Evolutionary conservation across 2,113 vertebrate genomes (phyloP).

Genomic region (Phyllostomus discolor): DNA sequence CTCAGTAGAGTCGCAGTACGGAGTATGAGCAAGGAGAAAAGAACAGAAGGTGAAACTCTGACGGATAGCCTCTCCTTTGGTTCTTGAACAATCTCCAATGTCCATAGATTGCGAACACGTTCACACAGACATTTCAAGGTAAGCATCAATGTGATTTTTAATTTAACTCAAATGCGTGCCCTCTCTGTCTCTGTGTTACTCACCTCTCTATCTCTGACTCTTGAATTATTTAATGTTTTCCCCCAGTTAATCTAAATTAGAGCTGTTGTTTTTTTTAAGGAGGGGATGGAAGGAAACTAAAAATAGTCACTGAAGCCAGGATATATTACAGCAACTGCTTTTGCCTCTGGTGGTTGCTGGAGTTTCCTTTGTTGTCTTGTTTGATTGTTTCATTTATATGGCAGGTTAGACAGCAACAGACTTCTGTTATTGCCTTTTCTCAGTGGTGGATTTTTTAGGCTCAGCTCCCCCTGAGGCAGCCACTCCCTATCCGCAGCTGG

Average conservation of each 20-base stretch:
- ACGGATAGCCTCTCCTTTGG: background rate
- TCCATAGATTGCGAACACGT: background rate
- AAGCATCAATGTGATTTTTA: background rate
- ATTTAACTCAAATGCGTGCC: background rate
- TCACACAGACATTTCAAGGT: background rate
- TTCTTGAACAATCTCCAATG: background rate
- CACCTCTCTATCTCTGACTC: slow-evolving; percentile 26
- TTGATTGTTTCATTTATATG: slow-evolving; percentile 88
- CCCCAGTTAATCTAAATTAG: slow-evolving; percentile 67
- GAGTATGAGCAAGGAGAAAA: background rate
- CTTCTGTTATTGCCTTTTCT: slow-evolving; percentile 87
- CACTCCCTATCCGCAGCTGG: slow-evolving; percentile 81
- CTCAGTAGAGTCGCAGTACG: background rate
- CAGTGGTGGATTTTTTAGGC: slow-evolving; percentile 75
- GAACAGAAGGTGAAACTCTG: background rate
- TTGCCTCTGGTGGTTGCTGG: slow-evolving; percentile 82
- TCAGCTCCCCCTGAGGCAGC: slow-evolving; percentile 80
- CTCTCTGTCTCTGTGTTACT: background rate
- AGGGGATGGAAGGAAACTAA: slow-evolving; percentile 68
- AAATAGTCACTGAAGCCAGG: slow-evolving; percentile 81
- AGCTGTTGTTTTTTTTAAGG: background rate
- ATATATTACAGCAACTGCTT: slow-evolving; percentile 82
- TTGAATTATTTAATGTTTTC: slow-evolving; percentile 71
- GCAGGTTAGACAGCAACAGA: slow-evolving; percentile 86
- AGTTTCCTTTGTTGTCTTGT: slow-evolving; percentile 85